Evolutionary conservation across 2,113 vertebrate species (phyloP), one percentile per base, ranked within the genome.

Genomic region (Solenodon paradoxus): DNA sequence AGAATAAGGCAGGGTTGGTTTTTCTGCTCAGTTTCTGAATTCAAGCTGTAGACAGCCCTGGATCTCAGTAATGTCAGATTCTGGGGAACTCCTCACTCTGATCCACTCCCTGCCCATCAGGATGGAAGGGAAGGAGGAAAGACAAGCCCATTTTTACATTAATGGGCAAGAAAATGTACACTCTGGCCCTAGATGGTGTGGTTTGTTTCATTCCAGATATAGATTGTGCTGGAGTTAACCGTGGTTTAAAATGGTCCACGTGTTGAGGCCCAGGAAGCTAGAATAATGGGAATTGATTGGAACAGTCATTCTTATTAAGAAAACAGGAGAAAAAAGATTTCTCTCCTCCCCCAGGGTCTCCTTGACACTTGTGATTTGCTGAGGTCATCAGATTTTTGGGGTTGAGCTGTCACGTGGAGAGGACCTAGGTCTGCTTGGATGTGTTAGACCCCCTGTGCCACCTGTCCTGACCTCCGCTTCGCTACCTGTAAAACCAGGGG

Each of bases 1-100:
- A 87, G 94, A 95, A 86, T 82, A 78, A 93, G 71, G 88, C 85
- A 80, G 55, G 69, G 80, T 72, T 95, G 90, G 79, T 80, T 49
- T 94, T n/a, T 92, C 92, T 82, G 87, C 83, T 96, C 91, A 91
- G 88, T 91, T 95, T 93, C 47, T 93, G 94, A 95, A 92, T 97
- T 89, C 83, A 96, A 93, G 95, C 81, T 81, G 79, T 17, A 77
- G 93, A 63, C 66, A 59, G 83, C 55, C 12, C 71, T 89, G 81
- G 79, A 20, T 71, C 61, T 74, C 84, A 90, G 88, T 77, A 40
- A 16, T 95, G 84, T 77, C 95, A 94, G 22, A 81, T 97, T 90
- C 85, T 64, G 66, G 69, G 95, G 79, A 94, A 95, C 93, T 95
- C 93, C 81, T 85, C 55, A 74, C 93, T 94, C 45, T 7, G 57